Evolutionary conservation across 1,140 invertebrate genomes (phyloP).

Genomic region (Drosophila nannoptera): DNA sequence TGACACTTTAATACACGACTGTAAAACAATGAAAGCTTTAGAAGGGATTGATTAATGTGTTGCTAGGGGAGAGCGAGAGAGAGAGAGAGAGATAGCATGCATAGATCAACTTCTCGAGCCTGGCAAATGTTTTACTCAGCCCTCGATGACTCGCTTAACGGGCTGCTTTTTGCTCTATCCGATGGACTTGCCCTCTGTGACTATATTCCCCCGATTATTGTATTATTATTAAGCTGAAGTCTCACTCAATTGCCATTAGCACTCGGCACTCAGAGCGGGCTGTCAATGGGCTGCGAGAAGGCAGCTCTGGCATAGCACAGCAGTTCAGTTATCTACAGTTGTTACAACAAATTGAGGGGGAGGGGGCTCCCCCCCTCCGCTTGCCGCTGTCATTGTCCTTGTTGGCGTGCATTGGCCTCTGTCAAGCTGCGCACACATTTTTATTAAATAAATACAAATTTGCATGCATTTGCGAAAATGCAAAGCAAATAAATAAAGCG

Average conservation of each 20-base stretch:
- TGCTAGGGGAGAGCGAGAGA: too few relatives aligned
- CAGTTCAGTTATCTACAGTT: slow-evolving; percentile 30
- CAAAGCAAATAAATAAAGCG: slow-evolving; percentile 29
- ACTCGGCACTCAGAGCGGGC: not conserved
- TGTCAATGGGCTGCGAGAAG: slow-evolving; percentile 21
- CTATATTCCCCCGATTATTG: not conserved
- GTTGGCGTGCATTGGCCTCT: slow-evolving; percentile 54
- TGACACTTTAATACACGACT: slow-evolving; percentile 1
- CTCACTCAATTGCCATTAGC: slow-evolving; percentile 14
- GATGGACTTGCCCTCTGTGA: not conserved
- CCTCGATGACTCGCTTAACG: not conserved
- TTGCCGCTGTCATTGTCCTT: slow-evolving; percentile 38
- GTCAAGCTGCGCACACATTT: slow-evolving; percentile 49
- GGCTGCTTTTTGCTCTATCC: not conserved
- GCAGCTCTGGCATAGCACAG: slow-evolving; percentile 26
- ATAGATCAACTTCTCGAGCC: too few relatives aligned
- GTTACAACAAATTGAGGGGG: slow-evolving; percentile 62
- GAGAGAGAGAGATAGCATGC: too few relatives aligned
- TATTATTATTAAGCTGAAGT: slow-evolving; percentile 9
- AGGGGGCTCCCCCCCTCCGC: too few relatives aligned
- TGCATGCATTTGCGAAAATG: slow-evolving; percentile 67
- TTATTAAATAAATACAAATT: slow-evolving; percentile 77
- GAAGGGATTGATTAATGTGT: not conserved
- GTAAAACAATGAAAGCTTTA: too few relatives aligned
- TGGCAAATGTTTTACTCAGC: not conserved